Base-by-base conservation (phyloP, 2,797 vertebrate genomes). In the Perodicticus potto region DNA sequence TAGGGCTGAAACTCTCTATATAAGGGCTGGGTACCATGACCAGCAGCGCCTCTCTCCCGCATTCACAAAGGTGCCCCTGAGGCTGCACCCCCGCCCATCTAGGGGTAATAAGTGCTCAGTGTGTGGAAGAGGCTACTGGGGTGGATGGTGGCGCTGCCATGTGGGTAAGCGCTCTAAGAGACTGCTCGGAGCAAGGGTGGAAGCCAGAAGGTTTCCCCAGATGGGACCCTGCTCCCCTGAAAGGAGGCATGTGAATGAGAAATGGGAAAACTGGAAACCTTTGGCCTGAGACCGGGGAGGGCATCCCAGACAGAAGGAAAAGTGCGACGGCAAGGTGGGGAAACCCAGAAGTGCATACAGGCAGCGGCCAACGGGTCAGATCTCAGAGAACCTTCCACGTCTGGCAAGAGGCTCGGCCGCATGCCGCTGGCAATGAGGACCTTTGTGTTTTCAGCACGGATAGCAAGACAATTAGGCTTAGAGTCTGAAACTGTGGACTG, bases 101-200 rank as follows among this genome's bases (percentile, higher is more conserved):
- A 1, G 0, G 1, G 0, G 5, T 20, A 29, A 0, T 9, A 27
- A 32, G 34, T 34, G 65, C 29, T 45, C 19, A 3, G 1, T 29
- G 14, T 23, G 7, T 3, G 23, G n/a, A 1, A 49, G 40, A 9
- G 3, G 22, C 49, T 8, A 0, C 9, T 59, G 5, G 0, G 12
- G 22, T 0, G 10, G 59, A 9, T 10, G 2, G 43, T 1, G 20
- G 45, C 19, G 53, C 13, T 49, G 1, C 29, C 45, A 34, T 2
- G 49, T 9, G 7, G 34, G 13, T 6, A 12, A 32, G 12, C 6
- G 14, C 34, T 19, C 32, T 19, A 7, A 0, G 32, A 70, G 40
- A 5, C 2, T 5, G 23, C 25, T 77, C 77, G 27, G 76, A 88
- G 11, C 45, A 5, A 1, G 2, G 9, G 23, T 0, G 13, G 80